Conservation (phyloP, 1,140 invertebrate species). For the Temnothorax curvispinosus region DNA sequence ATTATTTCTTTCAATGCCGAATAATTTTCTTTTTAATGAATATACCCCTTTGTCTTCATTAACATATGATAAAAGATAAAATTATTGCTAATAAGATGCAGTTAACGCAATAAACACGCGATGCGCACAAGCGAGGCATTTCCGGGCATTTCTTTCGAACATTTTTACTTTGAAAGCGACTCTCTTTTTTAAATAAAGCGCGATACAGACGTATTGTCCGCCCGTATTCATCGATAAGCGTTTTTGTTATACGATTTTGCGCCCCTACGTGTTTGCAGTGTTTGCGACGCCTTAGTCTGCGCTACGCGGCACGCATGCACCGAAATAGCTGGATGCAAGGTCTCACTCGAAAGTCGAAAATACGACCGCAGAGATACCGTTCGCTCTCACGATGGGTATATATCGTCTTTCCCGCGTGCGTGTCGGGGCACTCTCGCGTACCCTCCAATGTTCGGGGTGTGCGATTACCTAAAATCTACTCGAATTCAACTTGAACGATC, state of each 20-base stretch:
- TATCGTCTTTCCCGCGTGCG: conserved; percentile 38
- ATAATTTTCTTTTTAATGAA: not conserved
- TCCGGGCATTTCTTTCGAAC: not conserved
- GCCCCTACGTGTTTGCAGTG: not conserved
- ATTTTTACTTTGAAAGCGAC: not conserved
- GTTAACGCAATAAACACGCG: not conserved
- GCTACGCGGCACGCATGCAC: conserved; percentile 31
- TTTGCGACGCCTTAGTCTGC: not conserved
- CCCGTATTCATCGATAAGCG: conserved; percentile 2
- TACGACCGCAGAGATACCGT: conserved; percentile 31
- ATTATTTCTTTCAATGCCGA: not conserved
- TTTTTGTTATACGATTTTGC: conserved; percentile 25
- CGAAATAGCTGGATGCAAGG: conserved; percentile 46
- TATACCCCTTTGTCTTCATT: not conserved
- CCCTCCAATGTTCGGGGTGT: not conserved
- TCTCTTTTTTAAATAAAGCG: not conserved
- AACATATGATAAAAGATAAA: not conserved
- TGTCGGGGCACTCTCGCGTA: conserved; percentile 26
- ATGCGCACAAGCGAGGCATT: not conserved
- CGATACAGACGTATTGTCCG: not conserved
- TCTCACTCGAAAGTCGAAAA: conserved; percentile 57
- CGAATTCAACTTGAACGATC: conserved; percentile 28
- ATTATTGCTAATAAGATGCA: not conserved
- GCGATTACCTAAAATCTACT: conserved; percentile 35
- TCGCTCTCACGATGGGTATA: conserved; percentile 2